Evolutionary conservation across 2,797 vertebrate species (phyloP), one percentile per base, ranked within the genome.

Genomic region (Emys orbicularis): DNA sequence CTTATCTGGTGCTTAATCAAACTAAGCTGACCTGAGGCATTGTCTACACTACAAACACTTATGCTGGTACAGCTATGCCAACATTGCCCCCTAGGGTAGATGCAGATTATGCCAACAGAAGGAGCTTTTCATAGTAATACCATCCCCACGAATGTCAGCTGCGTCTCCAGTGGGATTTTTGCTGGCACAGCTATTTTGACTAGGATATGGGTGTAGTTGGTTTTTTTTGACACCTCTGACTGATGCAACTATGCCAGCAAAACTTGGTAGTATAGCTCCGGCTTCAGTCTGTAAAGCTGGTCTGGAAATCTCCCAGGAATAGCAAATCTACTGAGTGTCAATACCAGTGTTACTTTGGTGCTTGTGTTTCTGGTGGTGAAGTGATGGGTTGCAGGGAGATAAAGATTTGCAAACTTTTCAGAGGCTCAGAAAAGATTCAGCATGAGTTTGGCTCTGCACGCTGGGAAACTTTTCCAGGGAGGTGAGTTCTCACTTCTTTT

Each of bases 361-460:
- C 61, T 81, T 89, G 54, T 89, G 52, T 18, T 89, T 27, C 57
- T 81, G 68, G 9, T 25, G 29, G 90, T 77, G 13, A 91, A 34
- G 72, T 86, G 47, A 37, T 12, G 29, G 65, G 86, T 80, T 34
- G 11, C 1, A 68, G 16, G 44, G 8, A 50, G 19, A 8, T 81
- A 27, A 0, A 3, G 19, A 21, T 89, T 47, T 79, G 8, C 83
- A 68, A 37, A 76, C 89, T 81, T 72, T 47, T 84, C n/a, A 53
- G 21, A 29, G 9, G 86, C 44, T 79, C 16, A 2, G 72, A 88
- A 88, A 79, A 5, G 81, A 65, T 41, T 82, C 31, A 12, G 6
- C 0, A 0, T 21, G 11, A 0, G 27, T 1, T 31, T 49, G 57
- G 4, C 37, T 83, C 41, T 85, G 19, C 61, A 72, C 9, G 31